Evolutionary conservation across 2,888 invertebrate genomes (phyloP).

Genomic region (Shargacucullia verbasci): DNA sequence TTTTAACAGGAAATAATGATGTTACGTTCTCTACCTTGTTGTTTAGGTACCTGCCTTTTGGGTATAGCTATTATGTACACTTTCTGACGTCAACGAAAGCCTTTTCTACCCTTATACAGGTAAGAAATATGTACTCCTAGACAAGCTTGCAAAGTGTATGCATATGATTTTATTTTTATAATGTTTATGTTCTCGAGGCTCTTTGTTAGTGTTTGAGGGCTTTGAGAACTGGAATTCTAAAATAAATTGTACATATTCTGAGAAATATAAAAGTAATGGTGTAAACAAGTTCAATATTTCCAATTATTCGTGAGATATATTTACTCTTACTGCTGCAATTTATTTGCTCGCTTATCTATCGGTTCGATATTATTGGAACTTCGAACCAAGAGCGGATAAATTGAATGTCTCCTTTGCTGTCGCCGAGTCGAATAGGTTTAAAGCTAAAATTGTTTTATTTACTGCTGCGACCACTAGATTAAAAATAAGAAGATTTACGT

Average conservation of each 20-base stretch:
- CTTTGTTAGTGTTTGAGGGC: background rate
- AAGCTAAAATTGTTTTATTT: constrained; percentile 48
- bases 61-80: constrained; percentile 36
- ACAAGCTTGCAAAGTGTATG: background rate
- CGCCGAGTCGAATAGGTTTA: constrained; percentile 24
- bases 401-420: constrained; percentile 17
- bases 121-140: background rate
- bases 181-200: background rate
- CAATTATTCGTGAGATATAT: constrained; percentile 26
- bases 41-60: constrained; percentile 51
- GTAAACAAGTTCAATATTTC: constrained; percentile 12
- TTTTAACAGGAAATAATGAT: constrained; percentile 77
- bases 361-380: constrained; percentile 29
- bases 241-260: background rate
- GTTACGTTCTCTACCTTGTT: constrained; percentile 59
- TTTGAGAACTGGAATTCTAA: constrained; percentile 14
- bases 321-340: constrained; percentile 33
- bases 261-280: constrained; percentile 3
- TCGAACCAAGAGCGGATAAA: constrained; percentile 36
- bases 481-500: constrained; percentile 66
- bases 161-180: too few relatives aligned
- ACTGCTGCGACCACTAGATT: constrained; percentile 45
- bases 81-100: constrained; percentile 32
- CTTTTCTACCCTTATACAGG: constrained; percentile 8
- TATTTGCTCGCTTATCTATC: constrained; percentile 35